Percentiles rank a stretch among this genome's conserved stretches.
Evolutionary conservation across 2,888 invertebrate genomes (phyloP).

Genomic region (Watsonalla cultraria): DNA sequence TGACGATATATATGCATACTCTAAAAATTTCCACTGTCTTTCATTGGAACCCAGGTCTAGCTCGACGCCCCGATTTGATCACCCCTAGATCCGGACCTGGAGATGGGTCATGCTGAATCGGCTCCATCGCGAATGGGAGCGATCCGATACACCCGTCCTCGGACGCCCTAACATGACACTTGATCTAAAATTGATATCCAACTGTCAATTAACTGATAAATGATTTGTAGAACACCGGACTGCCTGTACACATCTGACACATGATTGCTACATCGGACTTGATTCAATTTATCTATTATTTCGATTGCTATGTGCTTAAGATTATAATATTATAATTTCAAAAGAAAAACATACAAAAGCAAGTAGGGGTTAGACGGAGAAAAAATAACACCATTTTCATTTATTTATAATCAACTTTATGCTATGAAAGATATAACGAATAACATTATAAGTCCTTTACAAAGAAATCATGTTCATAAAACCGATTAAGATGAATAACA

Average conservation of each 20-base stretch:
- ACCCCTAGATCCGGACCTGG: neutral
- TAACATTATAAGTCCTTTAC: no score
- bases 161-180: conserved; percentile 28
- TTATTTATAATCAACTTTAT: no score
- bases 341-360: no score
- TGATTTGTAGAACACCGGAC: neutral
- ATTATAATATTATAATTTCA: no score
- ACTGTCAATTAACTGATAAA: conserved; percentile 4
- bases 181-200: conserved; percentile 18
- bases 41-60: no score
- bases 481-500: neutral
- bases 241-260: neutral
- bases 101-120: conserved; percentile 36
- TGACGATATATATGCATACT: no score
- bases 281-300: neutral
- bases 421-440: no score
- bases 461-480: no score
- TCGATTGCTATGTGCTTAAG: no score
- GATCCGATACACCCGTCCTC: conserved; percentile 15
- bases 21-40: no score
- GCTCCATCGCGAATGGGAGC: conserved; percentile 29
- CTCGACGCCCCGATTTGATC: conserved; percentile 13
- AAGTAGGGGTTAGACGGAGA: no score
- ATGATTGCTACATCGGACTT: neutral
- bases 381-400: no score